Conservation (phyloP, 2,888 invertebrate genomes). For the Andrena bucephala region DNA sequence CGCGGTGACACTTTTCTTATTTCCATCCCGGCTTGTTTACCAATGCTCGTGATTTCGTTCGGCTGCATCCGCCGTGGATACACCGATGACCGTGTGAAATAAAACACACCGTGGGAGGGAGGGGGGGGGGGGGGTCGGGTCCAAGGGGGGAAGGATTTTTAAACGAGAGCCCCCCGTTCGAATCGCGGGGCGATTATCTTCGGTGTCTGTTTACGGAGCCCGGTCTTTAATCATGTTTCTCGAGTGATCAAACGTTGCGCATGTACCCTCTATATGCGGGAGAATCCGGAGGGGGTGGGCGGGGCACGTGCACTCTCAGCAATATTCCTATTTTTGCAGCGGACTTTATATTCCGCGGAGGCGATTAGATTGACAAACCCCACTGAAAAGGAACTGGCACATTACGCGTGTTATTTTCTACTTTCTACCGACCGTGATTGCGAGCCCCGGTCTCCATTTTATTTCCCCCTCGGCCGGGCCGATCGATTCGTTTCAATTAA, state of each 20-base stretch:
- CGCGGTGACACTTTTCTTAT: not conserved
- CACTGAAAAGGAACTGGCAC: not conserved
- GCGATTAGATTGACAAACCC: conserved; percentile 33
- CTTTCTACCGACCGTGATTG: not conserved
- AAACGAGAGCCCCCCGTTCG: no score
- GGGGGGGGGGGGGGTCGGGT: no score
- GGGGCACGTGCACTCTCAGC: not conserved
- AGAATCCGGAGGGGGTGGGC: not conserved
- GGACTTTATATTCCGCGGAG: conserved; percentile 8
- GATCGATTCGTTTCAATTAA: conserved; percentile 22
- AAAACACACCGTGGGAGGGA: no score
- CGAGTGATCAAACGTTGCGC: not conserved
- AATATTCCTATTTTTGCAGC: conserved; percentile 15
- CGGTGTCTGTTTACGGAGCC: conserved; percentile 16
- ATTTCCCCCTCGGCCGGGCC: not conserved
- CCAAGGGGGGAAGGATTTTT: no score
- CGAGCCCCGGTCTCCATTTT: not conserved
- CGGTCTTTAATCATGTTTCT: conserved; percentile 22
- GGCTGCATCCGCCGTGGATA: no score
- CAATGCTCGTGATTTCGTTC: no score
- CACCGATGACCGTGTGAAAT: no score
- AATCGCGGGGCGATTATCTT: conserved; percentile 11
- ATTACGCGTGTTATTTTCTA: not conserved
- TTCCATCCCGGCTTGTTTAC: no score
- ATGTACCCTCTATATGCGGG: no score